phyloP scores from a whole-genome alignment of 2,797 vertebrate species.

The Ciconia nigra region DNA sequence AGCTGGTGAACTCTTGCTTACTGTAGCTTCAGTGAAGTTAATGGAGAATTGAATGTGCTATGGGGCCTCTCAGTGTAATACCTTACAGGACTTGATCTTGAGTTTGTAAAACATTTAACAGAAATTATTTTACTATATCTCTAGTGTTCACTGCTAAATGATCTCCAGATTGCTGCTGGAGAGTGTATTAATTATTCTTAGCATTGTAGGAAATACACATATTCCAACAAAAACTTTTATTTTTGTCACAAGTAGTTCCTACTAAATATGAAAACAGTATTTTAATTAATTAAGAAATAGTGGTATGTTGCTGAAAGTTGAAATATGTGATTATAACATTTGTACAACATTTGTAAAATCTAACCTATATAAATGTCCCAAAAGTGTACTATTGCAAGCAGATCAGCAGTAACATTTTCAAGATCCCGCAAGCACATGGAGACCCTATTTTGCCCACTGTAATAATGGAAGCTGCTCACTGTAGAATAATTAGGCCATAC shows the following conservation, averaged over 20 bases:
- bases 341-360: background rate
- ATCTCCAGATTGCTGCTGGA: background rate
- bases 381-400: background rate
- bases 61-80: background rate
- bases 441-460: background rate
- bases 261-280: background rate
- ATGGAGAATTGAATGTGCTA: background rate
- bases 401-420: background rate
- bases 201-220: background rate
- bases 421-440: background rate
- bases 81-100: background rate
- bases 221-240: background rate
- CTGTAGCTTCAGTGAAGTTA: background rate
- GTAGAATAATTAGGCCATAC: background rate
- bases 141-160: background rate
- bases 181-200: background rate
- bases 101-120: background rate
- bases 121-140: background rate
- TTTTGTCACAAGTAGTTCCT: background rate
- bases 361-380: background rate
- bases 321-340: background rate
- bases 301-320: background rate
- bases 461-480: background rate
- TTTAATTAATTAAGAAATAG: background rate
- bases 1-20: background rate